These are phyloP conservation scores for Pilophorus perplexus DNA, from an alignment of 2,888 invertebrate species.

Conservation along the genomic window DNA sequence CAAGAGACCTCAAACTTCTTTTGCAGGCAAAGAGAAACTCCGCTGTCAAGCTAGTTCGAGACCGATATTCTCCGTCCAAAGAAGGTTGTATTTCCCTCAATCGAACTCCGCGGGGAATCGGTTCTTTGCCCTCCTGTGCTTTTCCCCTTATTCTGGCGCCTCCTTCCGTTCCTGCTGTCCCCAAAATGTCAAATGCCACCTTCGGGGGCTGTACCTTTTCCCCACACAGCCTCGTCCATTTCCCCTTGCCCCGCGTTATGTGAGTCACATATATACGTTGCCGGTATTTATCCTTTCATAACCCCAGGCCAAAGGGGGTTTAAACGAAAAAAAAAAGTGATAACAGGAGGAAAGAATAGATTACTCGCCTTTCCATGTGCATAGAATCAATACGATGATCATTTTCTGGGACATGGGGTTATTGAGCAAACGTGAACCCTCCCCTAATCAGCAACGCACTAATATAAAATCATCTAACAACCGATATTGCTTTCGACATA, in stretches of 20 bases:
- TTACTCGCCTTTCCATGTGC: neutral
- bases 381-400: neutral
- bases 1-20: slow-evolving; percentile 8
- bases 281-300: too few species aligned
- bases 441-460: neutral
- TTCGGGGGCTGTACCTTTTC: neutral
- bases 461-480: too few species aligned
- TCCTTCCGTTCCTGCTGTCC: neutral
- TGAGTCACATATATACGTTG: too few species aligned
- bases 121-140: slow-evolving; percentile 8
- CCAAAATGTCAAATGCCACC: slow-evolving; percentile 17
- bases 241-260: too few species aligned
- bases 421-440: neutral
- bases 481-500: too few species aligned
- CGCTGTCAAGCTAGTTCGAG: slow-evolving; percentile 1
- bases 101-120: neutral
- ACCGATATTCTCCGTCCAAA: neutral
- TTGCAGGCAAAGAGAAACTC: neutral
- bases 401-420: neutral
- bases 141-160: neutral
- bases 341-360: too few species aligned
- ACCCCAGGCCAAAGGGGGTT: too few species aligned
- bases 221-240: neutral
- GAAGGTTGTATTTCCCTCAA: neutral
- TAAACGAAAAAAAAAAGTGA: neutral